Evolutionary conservation across 1,140 invertebrate species (phyloP), one percentile per base, ranked within the genome.

Genomic region (Ceratitis capitata): DNA sequence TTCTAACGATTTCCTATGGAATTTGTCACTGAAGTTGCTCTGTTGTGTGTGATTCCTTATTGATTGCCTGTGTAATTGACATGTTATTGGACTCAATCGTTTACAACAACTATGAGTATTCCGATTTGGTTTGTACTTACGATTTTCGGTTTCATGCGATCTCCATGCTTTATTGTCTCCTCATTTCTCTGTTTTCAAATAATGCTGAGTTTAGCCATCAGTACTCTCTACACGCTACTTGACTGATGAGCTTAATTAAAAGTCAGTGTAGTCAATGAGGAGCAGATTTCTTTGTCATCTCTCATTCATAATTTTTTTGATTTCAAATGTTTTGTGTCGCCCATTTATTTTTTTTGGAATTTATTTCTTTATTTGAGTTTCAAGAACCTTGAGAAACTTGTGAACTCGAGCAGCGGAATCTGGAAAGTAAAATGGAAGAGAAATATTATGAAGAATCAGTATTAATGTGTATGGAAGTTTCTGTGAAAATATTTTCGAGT

Each of bases 171-270:
- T 78, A 45, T 78, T 78, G 39, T 78, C 5, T 26, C 2, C 39
- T 19, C 2, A 12, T 78, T 45, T 42, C 39, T 78, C n/a, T 47
- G 12, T 19, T 19, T n/a, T 9, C 69, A 78, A 45, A 42, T 78
- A 78, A 78, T 78, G 35, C 16, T 6, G 39, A 42, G 2, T 78
- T 35, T 14, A 45, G 69, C 32, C 42, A 78, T 35, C 39, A 47
- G 23, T 23, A 47, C 45, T 32, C 61, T 39, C 12, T n/a, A n/a
- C 39, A 10, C 58, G 12, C 39, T 78, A 14, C 6, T 78, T 78
- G 69, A 78, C 69, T 78, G 69, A 78, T 78, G 69, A 78, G 69
- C 69, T 78, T 78, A 78, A 78, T 78, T 45, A 42, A 78, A 78
- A 78, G 69, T 78, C 69, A 78, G 69, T 26, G 42, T 42, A 78